These are phyloP conservation scores for Brachyistius frenatus DNA, from an alignment of 2,113 vertebrate species.

Conservation along the genomic window DNA sequence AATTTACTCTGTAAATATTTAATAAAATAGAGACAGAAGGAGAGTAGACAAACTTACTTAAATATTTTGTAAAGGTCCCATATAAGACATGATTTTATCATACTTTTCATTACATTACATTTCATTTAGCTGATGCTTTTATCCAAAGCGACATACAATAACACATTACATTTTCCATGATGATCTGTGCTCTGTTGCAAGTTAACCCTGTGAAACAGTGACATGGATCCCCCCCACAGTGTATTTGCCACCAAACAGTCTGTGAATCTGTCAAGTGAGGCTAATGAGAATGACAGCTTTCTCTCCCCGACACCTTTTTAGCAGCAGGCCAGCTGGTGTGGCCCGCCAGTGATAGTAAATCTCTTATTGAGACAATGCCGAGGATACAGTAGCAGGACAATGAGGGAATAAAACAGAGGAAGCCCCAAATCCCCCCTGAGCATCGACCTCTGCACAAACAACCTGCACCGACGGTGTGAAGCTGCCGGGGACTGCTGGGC, in stretches of 20 bases:
- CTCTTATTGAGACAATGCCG: slow-evolving; percentile 86
- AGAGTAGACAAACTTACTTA: neutral
- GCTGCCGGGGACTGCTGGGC: slow-evolving; percentile 42
- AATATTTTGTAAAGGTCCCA: slow-evolving; percentile 1
- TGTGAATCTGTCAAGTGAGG: slow-evolving; percentile 52
- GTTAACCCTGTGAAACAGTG: neutral
- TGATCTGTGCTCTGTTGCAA: neutral
- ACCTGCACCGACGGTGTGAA: slow-evolving; percentile 55
- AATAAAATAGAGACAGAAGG: neutral
- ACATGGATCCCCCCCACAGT: neutral
- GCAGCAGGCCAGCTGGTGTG: slow-evolving; percentile 70
- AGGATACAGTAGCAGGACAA: slow-evolving; percentile 87
- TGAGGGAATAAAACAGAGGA: slow-evolving; percentile 87
- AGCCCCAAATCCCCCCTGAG: slow-evolving; percentile 81
- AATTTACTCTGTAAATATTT: neutral
- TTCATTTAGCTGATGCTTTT: too few species aligned
- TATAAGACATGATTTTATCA: neutral
- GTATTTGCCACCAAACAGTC: neutral
- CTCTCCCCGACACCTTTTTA: slow-evolving; percentile 83
- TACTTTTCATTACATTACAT: neutral
- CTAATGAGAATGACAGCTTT: slow-evolving; percentile 83
- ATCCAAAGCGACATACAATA: too few species aligned
- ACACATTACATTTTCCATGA: neutral
- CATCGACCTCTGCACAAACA: slow-evolving; percentile 77
- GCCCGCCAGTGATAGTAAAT: slow-evolving; percentile 82